phyloP scores from a whole-genome alignment of 2,888 invertebrate species.

The Cantharis lateralis region DNA sequence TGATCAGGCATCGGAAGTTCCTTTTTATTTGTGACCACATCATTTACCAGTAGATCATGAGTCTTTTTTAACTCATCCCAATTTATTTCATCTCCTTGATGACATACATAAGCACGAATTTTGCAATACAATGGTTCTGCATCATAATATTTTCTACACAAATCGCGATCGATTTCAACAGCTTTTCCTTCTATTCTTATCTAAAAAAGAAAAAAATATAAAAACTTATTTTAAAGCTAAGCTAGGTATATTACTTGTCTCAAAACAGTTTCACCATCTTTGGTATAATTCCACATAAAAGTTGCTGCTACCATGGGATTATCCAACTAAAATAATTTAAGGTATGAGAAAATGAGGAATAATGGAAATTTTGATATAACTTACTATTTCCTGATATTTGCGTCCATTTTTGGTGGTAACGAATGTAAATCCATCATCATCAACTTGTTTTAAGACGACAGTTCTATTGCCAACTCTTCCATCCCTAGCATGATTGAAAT shows the following conservation, averaged over 20 bases:
- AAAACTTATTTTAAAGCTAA: neutral
- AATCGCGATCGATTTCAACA: conserved; percentile 45
- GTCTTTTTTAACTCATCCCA: conserved; percentile 56
- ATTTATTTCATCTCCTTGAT: conserved; percentile 53
- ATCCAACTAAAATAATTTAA: conserved; percentile 45
- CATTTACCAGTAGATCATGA: conserved; percentile 53
- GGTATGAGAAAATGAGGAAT: neutral
- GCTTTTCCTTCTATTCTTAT: conserved; percentile 56
- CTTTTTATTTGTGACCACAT: conserved; percentile 45
- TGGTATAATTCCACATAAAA: conserved; percentile 54
- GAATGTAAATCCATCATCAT: conserved; percentile 57
- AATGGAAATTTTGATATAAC: conserved; percentile 32
- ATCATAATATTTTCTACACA: conserved; percentile 52
- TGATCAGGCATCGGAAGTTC: conserved; percentile 56
- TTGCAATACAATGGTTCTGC: conserved; percentile 56
- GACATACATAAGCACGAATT: conserved; percentile 56
- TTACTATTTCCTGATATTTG: conserved; percentile 57
- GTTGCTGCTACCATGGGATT: conserved; percentile 55
- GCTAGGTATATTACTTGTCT: conserved; percentile 42
- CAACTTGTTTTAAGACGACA: conserved; percentile 51
- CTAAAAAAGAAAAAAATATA: conserved; percentile 40
- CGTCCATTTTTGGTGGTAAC: conserved; percentile 56
- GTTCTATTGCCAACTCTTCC: conserved; percentile 48
- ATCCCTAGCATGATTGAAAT: conserved; percentile 44
- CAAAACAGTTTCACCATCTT: conserved; percentile 36